Percentiles rank a stretch among this genome's conserved stretches.
Conservation (phyloP, 2,797 vertebrate species). For the Myotis findleyi region DNA sequence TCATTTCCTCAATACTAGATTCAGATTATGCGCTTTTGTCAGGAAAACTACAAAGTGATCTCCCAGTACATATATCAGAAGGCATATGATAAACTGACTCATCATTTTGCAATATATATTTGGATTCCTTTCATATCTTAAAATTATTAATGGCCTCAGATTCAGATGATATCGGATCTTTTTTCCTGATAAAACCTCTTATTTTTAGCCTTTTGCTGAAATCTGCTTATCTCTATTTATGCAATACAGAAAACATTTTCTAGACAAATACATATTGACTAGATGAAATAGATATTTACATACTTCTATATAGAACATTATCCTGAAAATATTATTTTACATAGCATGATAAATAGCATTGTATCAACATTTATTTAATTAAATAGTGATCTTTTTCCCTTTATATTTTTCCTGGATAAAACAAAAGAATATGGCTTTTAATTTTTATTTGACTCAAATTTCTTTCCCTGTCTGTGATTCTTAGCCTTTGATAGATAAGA, state of each 20-base stretch:
- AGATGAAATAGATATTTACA: neutral
- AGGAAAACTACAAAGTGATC: slow-evolving; percentile 4
- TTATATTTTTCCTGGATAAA: neutral
- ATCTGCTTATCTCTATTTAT: neutral
- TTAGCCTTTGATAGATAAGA: neutral
- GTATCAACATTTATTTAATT: neutral
- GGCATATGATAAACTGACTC: neutral
- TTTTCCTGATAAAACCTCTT: neutral
- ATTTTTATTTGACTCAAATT: slow-evolving; percentile 15
- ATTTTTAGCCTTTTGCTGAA: neutral
- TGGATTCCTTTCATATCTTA: neutral
- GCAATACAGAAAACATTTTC: neutral
- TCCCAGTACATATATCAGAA: neutral
- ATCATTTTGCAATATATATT: slow-evolving; percentile 17
- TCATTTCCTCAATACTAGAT: neutral
- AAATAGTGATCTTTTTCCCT: neutral
- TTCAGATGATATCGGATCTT: neutral
- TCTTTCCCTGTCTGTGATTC: neutral
- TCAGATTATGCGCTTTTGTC: neutral
- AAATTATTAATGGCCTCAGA: neutral
- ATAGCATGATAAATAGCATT: neutral
- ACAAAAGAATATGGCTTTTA: neutral
- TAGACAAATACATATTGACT: neutral
- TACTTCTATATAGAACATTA: neutral
- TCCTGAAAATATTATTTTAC: neutral